These are phyloP conservation scores for Leiothrix lutea DNA, from an alignment of 2,113 vertebrate species.

Conservation along the genomic window DNA sequence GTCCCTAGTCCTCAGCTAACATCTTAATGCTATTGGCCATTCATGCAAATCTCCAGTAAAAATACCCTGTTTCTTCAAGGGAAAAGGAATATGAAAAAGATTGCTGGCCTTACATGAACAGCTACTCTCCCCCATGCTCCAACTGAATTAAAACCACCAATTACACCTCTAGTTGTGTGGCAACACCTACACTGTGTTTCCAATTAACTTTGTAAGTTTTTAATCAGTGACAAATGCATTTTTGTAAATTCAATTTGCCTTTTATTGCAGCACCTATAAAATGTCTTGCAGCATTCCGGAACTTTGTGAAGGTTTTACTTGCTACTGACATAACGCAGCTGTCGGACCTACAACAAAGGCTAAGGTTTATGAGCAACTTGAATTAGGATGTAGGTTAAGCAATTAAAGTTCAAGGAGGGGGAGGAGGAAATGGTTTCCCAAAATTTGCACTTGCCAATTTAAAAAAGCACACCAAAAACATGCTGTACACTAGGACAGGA, in stretches of 20 bases:
- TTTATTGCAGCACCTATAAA: slow-evolving; percentile 86
- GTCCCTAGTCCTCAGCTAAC: not conserved
- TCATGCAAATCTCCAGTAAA: not conserved
- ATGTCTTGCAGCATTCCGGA: slow-evolving; percentile 95
- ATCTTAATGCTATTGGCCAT: not conserved
- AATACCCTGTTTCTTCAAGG: not conserved
- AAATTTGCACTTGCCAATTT: slow-evolving; percentile 34
- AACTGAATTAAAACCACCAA: slow-evolving; percentile 72
- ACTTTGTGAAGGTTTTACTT: slow-evolving; percentile 94
- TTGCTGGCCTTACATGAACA: not conserved
- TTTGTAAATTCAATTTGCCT: slow-evolving; percentile 86
- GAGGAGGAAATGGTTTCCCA: slow-evolving; percentile 56
- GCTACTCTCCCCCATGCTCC: not conserved
- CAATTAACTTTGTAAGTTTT: slow-evolving; percentile 85
- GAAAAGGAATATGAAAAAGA: not conserved
- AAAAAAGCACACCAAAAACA: slow-evolving; percentile 5
- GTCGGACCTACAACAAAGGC: slow-evolving; percentile 93
- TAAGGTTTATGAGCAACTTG: slow-evolving; percentile 89
- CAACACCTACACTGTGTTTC: slow-evolving; percentile 83
- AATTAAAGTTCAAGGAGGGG: slow-evolving; percentile 90
- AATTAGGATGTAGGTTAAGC: slow-evolving; percentile 96
- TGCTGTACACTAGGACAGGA: not conserved
- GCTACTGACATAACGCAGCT: slow-evolving; percentile 96
- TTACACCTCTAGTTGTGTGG: slow-evolving; percentile 83
- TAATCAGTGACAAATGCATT: slow-evolving; percentile 85